Evolutionary conservation across 1,140 invertebrate genomes (phyloP), one percentile per base, ranked within the genome.

Genomic region (Tribolium madens): DNA sequence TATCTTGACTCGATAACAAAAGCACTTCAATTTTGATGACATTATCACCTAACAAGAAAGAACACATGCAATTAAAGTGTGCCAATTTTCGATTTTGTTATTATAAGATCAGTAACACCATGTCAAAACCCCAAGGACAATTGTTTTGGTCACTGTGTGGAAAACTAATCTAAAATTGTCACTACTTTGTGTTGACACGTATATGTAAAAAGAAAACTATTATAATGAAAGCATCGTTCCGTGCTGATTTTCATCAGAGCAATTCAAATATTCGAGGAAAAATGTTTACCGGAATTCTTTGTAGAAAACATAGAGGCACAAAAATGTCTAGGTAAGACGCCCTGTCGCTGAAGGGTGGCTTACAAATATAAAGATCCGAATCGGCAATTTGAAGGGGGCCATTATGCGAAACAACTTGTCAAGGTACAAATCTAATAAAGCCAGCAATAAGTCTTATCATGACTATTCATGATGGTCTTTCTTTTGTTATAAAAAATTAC

Each of bases 401-500:
- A 36, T 33, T 69, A 21, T 69, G 26, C 64, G 1, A 69, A 69
- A 69, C 26, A 33, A 31, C 64, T 69, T 2, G 64, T 69, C 6
- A 69, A 69, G 21, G 64, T 69, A 69, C 64, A 31, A 69, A 69
- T 33, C 4, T 69, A 1, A 69, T 69, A 21, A 69, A 69, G 15
- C 64, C 64, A 36, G 21, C 64, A 12, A 69, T 69, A 69, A 69
- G 64, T 36, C 64, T 69, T 36, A 5, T 42, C 3, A 69, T 12
- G 9, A 7, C 26, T 42, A n/a, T 15, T 69, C 3, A 69, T 69
- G 31, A 69, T 69, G 64, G 36, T 46, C 68, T 13, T 17, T 71
- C 5, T 71, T 71, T 47, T 69, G 42, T 42, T 69, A 36, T 69
- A 69, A 36, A n/a, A n/a, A n/a, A n/a, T n/a, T n/a, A n/a, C n/a